These are phyloP conservation scores for Holothuria glaberrima DNA, from an alignment of 35 echinoderm and acorn worm genomes.

Conservation along the genomic window DNA sequence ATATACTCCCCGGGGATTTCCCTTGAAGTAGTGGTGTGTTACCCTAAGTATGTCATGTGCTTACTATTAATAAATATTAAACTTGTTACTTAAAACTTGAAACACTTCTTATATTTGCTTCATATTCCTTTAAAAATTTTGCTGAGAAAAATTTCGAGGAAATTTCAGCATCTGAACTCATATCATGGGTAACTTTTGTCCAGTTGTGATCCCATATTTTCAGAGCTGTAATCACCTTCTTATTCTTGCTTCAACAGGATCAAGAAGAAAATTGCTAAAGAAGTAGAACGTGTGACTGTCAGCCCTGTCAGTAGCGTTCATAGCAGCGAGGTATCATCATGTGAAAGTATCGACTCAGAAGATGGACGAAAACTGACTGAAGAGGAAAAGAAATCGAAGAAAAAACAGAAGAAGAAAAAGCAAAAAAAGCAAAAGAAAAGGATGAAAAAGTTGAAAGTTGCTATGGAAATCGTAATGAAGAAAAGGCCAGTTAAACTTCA, in stretches of 20 bases:
- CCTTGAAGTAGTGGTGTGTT: too few relatives aligned
- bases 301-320: conserved; percentile 79
- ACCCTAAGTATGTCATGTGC: too few relatives aligned
- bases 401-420: conserved; percentile 61
- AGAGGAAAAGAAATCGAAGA: conserved; percentile 47
- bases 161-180: too few relatives aligned
- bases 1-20: too few relatives aligned
- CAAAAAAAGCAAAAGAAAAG: conserved; percentile 59
- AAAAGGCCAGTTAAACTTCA: conserved; percentile 42
- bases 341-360: conserved; percentile 32
- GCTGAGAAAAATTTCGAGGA: too few relatives aligned
- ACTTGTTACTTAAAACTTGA: too few relatives aligned
- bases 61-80: too few relatives aligned
- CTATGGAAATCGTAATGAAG: conserved; percentile 68
- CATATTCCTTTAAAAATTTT: too few relatives aligned
- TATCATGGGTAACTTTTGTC: too few relatives aligned
- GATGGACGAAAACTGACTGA: neutral
- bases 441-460: conserved; percentile 62
- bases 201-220: too few relatives aligned
- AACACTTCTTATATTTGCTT: too few relatives aligned
- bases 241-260: conserved; percentile 43
- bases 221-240: too few relatives aligned
- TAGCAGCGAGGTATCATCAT: conserved; percentile 76
- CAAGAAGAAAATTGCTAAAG: conserved; percentile 68
- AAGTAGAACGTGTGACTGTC: conserved; percentile 65